Percentiles rank a stretch among this genome's conserved stretches.
phyloP scores from a whole-genome alignment of 1,140 invertebrate species.

The Acromyrmex echinatior region DNA sequence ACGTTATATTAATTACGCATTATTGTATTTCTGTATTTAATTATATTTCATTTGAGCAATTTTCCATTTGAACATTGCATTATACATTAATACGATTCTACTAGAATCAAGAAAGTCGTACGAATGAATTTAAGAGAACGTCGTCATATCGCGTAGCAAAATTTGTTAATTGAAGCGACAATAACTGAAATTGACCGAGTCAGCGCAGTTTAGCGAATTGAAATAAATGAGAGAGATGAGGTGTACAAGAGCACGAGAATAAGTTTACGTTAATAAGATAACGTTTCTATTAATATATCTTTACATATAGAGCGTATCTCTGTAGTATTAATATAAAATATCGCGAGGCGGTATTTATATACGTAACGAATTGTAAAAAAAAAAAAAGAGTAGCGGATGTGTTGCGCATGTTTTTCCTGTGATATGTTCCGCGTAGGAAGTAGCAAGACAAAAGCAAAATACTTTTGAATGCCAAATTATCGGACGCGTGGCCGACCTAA shows the following conservation, averaged over 20 bases:
- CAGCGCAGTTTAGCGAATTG: conserved; percentile 30
- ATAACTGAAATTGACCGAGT: conserved; percentile 37
- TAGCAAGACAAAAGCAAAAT: conserved; percentile 31
- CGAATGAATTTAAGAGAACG: background rate
- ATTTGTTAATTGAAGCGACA: conserved; percentile 47
- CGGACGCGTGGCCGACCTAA: conserved; percentile 31
- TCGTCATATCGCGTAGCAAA: background rate
- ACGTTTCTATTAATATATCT: conserved; percentile 5
- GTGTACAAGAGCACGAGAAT: conserved; percentile 35
- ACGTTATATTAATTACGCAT: background rate
- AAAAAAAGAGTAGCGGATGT: background rate
- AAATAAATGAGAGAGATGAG: conserved; percentile 51
- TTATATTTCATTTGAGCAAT: background rate
- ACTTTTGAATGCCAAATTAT: conserved; percentile 44
- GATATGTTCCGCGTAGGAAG: background rate
- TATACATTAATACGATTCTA: background rate
- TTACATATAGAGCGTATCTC: background rate
- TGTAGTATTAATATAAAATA: conserved; percentile 6
- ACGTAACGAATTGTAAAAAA: background rate
- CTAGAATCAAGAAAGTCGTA: background rate
- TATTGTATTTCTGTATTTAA: background rate
- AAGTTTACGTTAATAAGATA: background rate
- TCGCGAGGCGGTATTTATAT: background rate
- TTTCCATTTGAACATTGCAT: background rate
- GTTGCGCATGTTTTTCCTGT: background rate